Percentiles rank a stretch among this genome's conserved stretches.
Conservation (phyloP, 2,888 invertebrate genomes). For the Acheta domesticus region DNA sequence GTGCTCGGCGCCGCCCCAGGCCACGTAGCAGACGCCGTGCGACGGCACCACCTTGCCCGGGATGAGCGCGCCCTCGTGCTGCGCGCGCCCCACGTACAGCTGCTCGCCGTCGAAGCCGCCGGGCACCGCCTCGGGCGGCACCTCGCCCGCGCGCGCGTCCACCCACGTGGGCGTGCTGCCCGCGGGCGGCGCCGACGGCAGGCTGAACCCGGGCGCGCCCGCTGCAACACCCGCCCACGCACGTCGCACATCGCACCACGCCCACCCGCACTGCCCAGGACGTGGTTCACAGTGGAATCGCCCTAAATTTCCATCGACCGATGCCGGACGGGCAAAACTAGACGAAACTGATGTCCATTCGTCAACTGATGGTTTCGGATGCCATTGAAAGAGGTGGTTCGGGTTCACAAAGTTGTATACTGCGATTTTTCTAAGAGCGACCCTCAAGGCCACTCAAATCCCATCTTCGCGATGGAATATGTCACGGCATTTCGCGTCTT, state of each 20-base stretch:
- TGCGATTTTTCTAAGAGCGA: too few species aligned
- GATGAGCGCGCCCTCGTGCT: slow-evolving; percentile 68
- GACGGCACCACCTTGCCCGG: slow-evolving; percentile 75
- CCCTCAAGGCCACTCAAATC: too few species aligned
- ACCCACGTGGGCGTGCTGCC: slow-evolving; percentile 62
- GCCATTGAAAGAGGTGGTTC: too few species aligned
- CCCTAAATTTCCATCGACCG: too few species aligned
- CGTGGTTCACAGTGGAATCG: background rate
- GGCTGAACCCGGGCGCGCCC: slow-evolving; percentile 31
- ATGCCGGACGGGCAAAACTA: too few species aligned
- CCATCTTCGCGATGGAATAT: too few species aligned
- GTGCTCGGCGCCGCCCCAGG: slow-evolving; percentile 76
- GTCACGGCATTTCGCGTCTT: too few species aligned
- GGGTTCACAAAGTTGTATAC: too few species aligned
- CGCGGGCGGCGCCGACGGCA: slow-evolving; percentile 29
- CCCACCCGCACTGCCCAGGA: background rate
- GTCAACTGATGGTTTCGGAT: too few species aligned
- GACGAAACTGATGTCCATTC: too few species aligned
- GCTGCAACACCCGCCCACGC: slow-evolving; percentile 23
- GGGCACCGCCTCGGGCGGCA: slow-evolving; percentile 72
- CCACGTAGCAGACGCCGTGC: slow-evolving; percentile 64
- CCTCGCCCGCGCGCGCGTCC: slow-evolving; percentile 60
- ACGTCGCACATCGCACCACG: too few species aligned
- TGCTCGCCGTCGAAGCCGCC: slow-evolving; percentile 62
- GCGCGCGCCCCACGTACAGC: slow-evolving; percentile 65